Base-by-base conservation (phyloP, 2,113 vertebrate species). In the Laticauda laticaudata region DNA sequence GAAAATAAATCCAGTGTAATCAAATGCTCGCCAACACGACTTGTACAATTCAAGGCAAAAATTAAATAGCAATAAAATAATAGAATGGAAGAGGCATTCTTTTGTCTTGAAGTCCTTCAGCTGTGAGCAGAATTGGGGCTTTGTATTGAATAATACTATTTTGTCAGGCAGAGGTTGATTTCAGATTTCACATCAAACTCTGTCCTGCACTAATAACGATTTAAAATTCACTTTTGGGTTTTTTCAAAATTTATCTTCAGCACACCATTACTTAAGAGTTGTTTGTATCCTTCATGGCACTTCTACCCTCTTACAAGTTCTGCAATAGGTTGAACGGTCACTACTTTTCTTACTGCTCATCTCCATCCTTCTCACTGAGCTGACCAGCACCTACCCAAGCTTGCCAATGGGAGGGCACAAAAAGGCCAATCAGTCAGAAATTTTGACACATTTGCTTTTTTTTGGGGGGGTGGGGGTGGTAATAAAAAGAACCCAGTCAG, bases 1-100 rank as follows among this genome's bases (percentile, higher is more conserved):
- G 96, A 94, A 97, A 97, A 97, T 97, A 97, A 97, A 97, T 93
- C 95, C 95, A 94, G 89, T 51, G 91, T 97, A 97, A 97, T 97
- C 97, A 97, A 96, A 97, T 51, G 94, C 96, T 96, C 95, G 93
- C 96, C 29, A 95, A 96, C 86, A 92, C 95, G 93, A 97, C 96
- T 94, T 51, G 92, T 0, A 53, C 94, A 90, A 95, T 93, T 93
- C 93, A 91, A 94, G 96, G 93, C 94, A 95, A 92, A 94, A 95
- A 94, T 26, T 54, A 95, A 97, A 95, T 95, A 95, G 96, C 96
- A 97, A 96, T 93, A 95, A 43, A 91, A 48, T 90, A 34, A 55
- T 9, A 43, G 75, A 81, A 81, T 81, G 34, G 34, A 81, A 81
- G 75, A 81, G 7, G 34, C 7, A 21, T 91, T 96, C 87, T 94